Base-by-base conservation (phyloP, 2,113 vertebrate genomes). In the Hystrix brachyura region DNA sequence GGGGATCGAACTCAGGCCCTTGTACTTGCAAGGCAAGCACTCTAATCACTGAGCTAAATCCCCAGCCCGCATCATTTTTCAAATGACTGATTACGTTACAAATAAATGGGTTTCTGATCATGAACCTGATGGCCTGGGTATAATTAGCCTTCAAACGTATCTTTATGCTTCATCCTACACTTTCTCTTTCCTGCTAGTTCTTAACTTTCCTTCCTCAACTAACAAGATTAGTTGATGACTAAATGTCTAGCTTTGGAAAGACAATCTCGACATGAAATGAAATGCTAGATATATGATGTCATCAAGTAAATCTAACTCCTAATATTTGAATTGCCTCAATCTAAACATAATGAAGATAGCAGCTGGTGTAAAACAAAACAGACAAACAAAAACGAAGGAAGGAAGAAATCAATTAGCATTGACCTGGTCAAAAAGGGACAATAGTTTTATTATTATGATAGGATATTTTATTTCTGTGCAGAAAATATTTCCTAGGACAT, bases 121-220 rank as follows among this genome's bases (percentile, higher is more conserved):
- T 55, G 69, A 93, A 43, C 84, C 17, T n/a, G 10, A 64, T 90
- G 51, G 3, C 53, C 43, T 72, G 43, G 25, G 4, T 60, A 1
- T 67, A 81, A 89, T 83, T 91, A 10, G 43, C 34, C 55, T 86
- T 19, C 23, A 17, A 72, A 34, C 90, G 55, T 69, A n/a, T 64
- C 87, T 95, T 83, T 93, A 74, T 2, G 25, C 5, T 82, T 94
- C 51, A 84, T 53, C 21, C 62, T 93, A 53, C 1, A 17, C 55
- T 95, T 95, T 10, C 14, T 3, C 81, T 94, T 82, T 94, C 59
- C 48, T 84, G 8, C 1, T 95, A 34, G 1, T 79, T 84, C 10
- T 95, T 96, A 96, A 90, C 51, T 25, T 23, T 48, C 32, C 14
- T 85, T 1, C 53, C 96, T 97, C 34, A 25, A 48, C 92, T 94